Evolutionary conservation across 2,113 vertebrate species (phyloP), one percentile per base, ranked within the genome.

Genomic region (Cavia porcellus): DNA sequence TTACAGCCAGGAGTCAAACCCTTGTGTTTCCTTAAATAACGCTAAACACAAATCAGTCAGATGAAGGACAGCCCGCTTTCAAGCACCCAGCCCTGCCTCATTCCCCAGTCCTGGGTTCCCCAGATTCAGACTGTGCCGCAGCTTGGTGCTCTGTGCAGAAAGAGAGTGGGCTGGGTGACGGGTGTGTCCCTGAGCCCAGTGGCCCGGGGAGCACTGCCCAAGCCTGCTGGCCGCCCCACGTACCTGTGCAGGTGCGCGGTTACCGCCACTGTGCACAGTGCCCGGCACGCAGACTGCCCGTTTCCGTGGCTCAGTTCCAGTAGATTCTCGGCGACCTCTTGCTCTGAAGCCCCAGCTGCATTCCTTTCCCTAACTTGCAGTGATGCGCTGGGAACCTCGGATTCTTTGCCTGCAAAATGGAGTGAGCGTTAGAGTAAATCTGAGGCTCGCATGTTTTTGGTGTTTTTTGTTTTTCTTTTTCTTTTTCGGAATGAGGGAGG

Each of bases 241-340:
- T 13, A 9, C 72, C 77, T 66, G 25, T 42, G 32, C 88, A 72
- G 83, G 20, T 66, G 28, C 7, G 35, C 2, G 15, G 47, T 64
- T 32, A 3, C 42, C 35, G 25, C 11, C 45, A 61, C 25, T 11
- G 32, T 13, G 32, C 0, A 0, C 9, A 5, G 42, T 13, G 11
- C 9, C 47, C 11, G 55, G 38, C 85, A 24, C 52, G 2, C 45
- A 13, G 47, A 42, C 72, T 0, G 22, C 64, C 17, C 47, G 1
- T 19, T 15, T 35, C 7, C 9, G 24, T 13, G 15, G 15, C 57
- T 3, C 15, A 7, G 25, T 75, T 47, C 59, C 22, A 15, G 5
- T 38, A 14, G 28, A 38, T 83, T 64, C 25, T 90, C 28, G 6
- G 0, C 24, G 81, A 42, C 86, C 22, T 82, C 74, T 57, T 62